phyloP scores from a whole-genome alignment of 2,888 invertebrate genomes.

The Zeuzera pyrina region DNA sequence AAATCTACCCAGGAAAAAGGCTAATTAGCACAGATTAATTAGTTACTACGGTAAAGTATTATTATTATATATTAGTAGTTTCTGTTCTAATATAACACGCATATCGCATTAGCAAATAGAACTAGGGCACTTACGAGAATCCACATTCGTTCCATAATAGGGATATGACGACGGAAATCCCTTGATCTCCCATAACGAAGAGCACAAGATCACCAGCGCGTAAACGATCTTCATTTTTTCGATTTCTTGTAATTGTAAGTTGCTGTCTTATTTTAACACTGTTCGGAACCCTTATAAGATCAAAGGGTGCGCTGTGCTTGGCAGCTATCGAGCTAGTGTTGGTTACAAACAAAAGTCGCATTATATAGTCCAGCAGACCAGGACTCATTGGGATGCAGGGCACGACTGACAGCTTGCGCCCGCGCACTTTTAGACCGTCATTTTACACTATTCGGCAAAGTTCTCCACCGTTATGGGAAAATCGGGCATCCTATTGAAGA shows the following conservation, averaged over 20 bases:
- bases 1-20: too few relatives aligned
- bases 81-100: too few relatives aligned
- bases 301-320: slow-evolving; percentile 37
- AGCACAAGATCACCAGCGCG: slow-evolving; percentile 33
- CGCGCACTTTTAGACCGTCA: slow-evolving; percentile 33
- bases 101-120: too few relatives aligned
- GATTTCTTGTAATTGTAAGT: slow-evolving; percentile 4
- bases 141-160: slow-evolving; percentile 51
- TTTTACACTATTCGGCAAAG: slow-evolving; percentile 46
- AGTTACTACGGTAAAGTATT: too few relatives aligned
- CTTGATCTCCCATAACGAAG: slow-evolving; percentile 37
- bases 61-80: too few relatives aligned
- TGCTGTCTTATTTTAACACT: too few relatives aligned
- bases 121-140: slow-evolving; percentile 47
- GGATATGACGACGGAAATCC: slow-evolving; percentile 43
- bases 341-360: slow-evolving; percentile 27
- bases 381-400: slow-evolving; percentile 55
- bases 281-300: slow-evolving; percentile 23
- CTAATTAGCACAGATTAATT: too few relatives aligned
- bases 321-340: slow-evolving; percentile 39
- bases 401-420: slow-evolving; percentile 41
- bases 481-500: slow-evolving; percentile 41
- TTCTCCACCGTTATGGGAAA: slow-evolving; percentile 53
- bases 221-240: slow-evolving; percentile 37
- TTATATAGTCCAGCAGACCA: slow-evolving; percentile 54